Evolutionary conservation across 2,113 vertebrate species (phyloP), one percentile per base, ranked within the genome.

Genomic region (Panthera leo): DNA sequence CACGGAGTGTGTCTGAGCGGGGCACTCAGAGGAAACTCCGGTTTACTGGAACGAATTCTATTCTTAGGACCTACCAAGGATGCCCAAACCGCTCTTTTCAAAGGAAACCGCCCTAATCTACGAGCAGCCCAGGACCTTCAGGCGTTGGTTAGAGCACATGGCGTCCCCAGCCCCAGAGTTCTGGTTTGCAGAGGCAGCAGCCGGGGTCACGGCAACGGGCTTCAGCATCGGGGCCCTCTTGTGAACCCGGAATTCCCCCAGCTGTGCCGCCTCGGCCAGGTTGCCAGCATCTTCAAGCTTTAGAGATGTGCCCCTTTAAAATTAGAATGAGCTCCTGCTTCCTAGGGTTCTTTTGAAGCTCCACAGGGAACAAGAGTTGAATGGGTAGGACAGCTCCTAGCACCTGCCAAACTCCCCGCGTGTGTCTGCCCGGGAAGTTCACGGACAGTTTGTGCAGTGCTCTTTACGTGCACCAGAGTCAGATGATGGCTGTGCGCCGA

Each of bases 391-490:
- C 0, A 5, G 34, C 18, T 6, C 18, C 70, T 16, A 3, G 68
- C 34, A 21, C n/a, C n/a, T 23, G 58, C n/a, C 21, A 3, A 67
- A 31, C 18, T 16, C 25, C 19, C 12, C 18, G 2, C 0, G 31
- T 25, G 68, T 39, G 61, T 48, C 36, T 51, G 61, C 36, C 25
- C 10, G 5, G 19, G 48, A 8, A 15, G 19, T 27, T 25, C 61
- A 29, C 4, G 0, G 11, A 2, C 4, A 13, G 36, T 23, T 31
- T 14, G 29, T 9, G 8, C 27, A 14, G 25, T 1, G 31, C 10
- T 53, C 29, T 36, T 63, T 21, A 39, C 4, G 29, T 7, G 23
- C 29, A 29, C 1, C 0, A 0, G 1, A 1, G 5, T 6, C 16
- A 15, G 7, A 18, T 23, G 19, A 5, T 0, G 9, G 31, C 36